Base-by-base conservation (phyloP, 2,797 vertebrate genomes). In the Sorex maritimensis region DNA sequence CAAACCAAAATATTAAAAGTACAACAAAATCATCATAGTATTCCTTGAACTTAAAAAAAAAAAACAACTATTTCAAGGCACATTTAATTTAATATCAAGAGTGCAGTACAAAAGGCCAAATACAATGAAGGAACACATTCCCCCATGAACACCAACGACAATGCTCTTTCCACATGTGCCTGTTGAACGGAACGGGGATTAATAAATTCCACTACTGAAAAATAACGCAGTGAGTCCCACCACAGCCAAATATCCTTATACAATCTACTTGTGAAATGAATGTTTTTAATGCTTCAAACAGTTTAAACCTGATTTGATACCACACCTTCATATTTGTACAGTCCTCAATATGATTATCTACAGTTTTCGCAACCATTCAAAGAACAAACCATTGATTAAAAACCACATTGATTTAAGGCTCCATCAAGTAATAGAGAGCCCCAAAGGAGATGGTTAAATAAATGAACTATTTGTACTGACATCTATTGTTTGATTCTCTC, bases 1-100 rank as follows among this genome's bases (percentile, higher is more conserved):
- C 92, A 91, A 91, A 93, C 82, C 74, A 96, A 96, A 94, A 93
- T 94, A 94, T 96, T 97, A 95, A 97, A 86, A 96, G 84, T 97
- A 98, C 97, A 98, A 97, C 95, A 97, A 93, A 93, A 97, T 95
- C 96, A 97, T 95, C 96, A 97, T 94, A 95, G 87, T 96, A 95
- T 97, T 97, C 97, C 97, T 98, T 98, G 94, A 98, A 97, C 97
- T 97, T 97, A 97, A 93, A 93, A 88, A 94, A 97, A 97, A 94
- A 88, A 82, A 73, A 71, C 97, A 98, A 97, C 98, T 98, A 98
- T 97, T 97, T 98, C 97, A 98, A 98, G 97, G 98, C 97, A 98
- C 97, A 98, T 97, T 98, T 97, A 96, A 98, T 97, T 98, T 97
- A 96, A 98, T 98, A 97, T 86, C 91, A 97, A 94, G 94, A 94